These are phyloP conservation scores for Sus cebifrons DNA, from an alignment of 2,797 vertebrate genomes.

Conservation along the genomic window DNA sequence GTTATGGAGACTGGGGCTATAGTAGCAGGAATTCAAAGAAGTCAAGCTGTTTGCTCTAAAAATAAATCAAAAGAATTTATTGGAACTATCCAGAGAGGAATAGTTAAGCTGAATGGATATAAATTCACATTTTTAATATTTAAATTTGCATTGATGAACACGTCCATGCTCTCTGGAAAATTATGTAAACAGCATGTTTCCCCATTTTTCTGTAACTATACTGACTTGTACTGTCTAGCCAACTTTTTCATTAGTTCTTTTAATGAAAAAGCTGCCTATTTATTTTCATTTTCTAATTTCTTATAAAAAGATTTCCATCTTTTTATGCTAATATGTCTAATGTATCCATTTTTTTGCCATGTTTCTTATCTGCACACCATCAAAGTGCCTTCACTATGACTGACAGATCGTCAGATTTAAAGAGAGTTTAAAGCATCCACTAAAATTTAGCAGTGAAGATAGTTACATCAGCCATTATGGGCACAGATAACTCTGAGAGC, in stretches of 20 bases:
- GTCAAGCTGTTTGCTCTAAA: conserved; percentile 72
- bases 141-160: conserved; percentile 40
- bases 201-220: background rate
- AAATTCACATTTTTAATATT: conserved; percentile 69
- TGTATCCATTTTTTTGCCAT: background rate
- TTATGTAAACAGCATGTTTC: conserved; percentile 52
- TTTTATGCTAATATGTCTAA: background rate
- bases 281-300: conserved; percentile 39
- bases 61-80: conserved; percentile 73
- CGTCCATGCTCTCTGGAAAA: conserved; percentile 14
- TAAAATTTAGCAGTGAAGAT: background rate
- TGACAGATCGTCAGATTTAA: background rate
- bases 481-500: background rate
- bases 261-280: background rate
- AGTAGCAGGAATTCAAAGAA: conserved; percentile 66
- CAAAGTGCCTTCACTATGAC: background rate
- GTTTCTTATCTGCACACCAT: conserved; percentile 9
- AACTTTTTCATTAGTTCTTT: background rate
- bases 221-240: background rate
- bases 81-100: conserved; percentile 64
- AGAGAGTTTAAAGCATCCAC: background rate
- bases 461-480: background rate
- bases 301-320: background rate
- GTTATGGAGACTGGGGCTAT: background rate
- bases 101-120: conserved; percentile 59